These are phyloP conservation scores for Myotis myotis DNA, from an alignment of 2,797 vertebrate genomes.

Conservation along the genomic window DNA sequence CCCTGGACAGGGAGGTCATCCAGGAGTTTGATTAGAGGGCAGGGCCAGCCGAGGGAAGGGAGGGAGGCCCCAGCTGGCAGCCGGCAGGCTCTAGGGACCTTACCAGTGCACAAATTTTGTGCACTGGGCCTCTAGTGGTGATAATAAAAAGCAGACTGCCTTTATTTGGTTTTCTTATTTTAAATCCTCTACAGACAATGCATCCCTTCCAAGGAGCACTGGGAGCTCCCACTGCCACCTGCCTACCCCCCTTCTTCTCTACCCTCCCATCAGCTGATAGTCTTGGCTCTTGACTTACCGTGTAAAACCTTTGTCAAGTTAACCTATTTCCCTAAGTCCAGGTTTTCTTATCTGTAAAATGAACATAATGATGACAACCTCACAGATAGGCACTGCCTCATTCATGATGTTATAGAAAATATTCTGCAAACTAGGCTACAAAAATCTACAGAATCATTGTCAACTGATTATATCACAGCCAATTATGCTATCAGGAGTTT, in stretches of 20 bases:
- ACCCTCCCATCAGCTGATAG: background rate
- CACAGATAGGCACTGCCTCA: background rate
- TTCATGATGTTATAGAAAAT: background rate
- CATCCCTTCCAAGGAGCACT: background rate
- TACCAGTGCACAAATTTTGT: too few species aligned
- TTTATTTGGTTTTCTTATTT: background rate
- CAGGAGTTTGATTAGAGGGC: too few species aligned
- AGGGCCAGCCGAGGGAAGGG: too few species aligned
- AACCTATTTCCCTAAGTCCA: background rate
- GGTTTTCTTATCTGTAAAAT: background rate
- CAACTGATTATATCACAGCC: background rate
- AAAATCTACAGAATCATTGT: background rate
- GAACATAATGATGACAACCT: background rate
- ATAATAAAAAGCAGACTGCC: background rate
- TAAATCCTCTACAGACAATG: background rate
- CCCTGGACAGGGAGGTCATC: too few species aligned
- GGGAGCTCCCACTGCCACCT: background rate
- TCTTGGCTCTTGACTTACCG: background rate
- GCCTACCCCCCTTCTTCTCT: background rate
- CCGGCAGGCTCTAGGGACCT: too few species aligned
- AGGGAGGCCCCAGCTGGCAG: too few species aligned
- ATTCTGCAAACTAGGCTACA: background rate
- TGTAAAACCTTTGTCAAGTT: background rate
- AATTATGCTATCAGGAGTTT: background rate
- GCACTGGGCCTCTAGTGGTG: background rate